Conservation (phyloP, 2,888 invertebrate species). For the Sminthurinus aureus region DNA sequence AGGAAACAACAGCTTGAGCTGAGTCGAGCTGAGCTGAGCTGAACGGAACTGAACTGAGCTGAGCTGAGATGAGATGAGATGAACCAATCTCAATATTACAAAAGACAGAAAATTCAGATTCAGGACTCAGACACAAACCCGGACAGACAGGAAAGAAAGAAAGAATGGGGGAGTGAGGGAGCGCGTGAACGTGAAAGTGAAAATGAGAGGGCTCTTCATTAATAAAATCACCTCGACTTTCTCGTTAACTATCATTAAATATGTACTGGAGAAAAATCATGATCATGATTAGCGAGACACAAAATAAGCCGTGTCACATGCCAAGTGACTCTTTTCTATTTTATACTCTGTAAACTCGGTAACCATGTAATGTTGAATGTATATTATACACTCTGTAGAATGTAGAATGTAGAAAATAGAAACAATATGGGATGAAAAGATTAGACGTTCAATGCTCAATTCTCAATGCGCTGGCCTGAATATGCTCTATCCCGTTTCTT, state of each 20-base stretch:
- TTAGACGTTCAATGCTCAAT: too few species aligned
- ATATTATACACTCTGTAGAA: too few species aligned
- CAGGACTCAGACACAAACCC: background rate
- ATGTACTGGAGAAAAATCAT: background rate
- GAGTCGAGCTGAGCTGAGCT: too few species aligned
- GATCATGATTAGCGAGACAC: background rate
- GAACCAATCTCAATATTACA: background rate
- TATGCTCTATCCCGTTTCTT: too few species aligned
- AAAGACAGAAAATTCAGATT: background rate
- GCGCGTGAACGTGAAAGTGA: background rate
- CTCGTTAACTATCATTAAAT: conserved; percentile 15
- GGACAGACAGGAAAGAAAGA: background rate
- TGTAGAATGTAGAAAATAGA: too few species aligned
- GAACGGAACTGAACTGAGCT: background rate
- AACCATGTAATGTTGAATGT: too few species aligned
- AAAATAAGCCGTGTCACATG: background rate
- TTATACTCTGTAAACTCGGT: too few species aligned
- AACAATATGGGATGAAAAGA: too few species aligned
- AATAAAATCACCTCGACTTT: conserved; percentile 15
- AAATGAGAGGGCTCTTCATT: conserved; percentile 24
- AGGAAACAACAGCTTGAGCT: background rate
- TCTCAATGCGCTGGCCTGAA: too few species aligned
- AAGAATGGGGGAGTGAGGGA: background rate
- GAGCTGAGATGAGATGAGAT: background rate
- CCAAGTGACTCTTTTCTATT: too few species aligned